Evolutionary conservation across 2,797 vertebrate genomes (phyloP).

Genomic region (Sus cebifrons): DNA sequence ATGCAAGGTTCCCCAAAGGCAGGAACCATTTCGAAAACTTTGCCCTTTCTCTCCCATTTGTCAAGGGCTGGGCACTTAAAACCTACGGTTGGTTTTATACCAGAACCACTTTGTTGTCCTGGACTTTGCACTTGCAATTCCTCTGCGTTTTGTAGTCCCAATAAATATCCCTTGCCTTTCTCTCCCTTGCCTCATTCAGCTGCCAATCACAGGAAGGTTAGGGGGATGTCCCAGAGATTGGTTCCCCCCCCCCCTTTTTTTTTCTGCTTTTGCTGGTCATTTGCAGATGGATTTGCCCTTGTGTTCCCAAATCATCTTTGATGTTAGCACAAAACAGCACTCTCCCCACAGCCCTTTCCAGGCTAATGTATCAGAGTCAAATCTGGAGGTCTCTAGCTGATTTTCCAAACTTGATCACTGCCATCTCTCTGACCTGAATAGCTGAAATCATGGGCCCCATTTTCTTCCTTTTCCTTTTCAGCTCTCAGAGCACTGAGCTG

Average conservation of each 20-base stretch:
- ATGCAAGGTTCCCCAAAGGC: not conserved
- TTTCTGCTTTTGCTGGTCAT: not conserved
- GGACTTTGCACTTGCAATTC: not conserved
- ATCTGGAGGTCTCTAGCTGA: not conserved
- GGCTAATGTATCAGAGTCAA: constrained; percentile 1
- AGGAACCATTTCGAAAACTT: not conserved
- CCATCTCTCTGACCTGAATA: constrained; percentile 30
- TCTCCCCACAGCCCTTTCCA: not conserved
- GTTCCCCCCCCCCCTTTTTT: no score
- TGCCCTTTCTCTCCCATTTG: not conserved
- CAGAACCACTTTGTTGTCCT: not conserved
- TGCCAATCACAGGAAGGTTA: constrained; percentile 1
- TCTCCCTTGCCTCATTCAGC: not conserved
- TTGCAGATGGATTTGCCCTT: constrained; percentile 63
- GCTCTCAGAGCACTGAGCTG: not conserved
- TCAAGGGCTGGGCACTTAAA: not conserved
- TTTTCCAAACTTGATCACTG: constrained; percentile 55
- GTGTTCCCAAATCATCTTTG: constrained; percentile 63
- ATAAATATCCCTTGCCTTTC: not conserved
- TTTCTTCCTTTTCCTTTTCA: constrained; percentile 48
- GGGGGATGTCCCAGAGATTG: not conserved
- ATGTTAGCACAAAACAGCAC: constrained; percentile 50
- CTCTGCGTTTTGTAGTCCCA: not conserved
- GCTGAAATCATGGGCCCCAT: constrained; percentile 13
- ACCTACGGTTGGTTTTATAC: not conserved